Base-by-base conservation (phyloP, 2,113 vertebrate species). In the Oenanthe oenanthe region DNA sequence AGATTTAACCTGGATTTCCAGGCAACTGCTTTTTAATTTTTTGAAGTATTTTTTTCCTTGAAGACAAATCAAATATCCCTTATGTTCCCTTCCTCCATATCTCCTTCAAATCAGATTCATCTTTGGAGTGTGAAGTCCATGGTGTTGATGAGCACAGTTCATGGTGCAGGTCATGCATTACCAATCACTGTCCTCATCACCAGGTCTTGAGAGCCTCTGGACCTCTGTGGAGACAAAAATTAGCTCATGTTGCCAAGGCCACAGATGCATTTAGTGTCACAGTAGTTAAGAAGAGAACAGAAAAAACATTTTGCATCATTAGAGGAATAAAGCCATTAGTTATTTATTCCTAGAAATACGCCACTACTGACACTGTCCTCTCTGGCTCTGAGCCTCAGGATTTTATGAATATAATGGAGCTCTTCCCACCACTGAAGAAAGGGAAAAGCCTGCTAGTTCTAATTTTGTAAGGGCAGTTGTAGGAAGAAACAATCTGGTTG, bases 1-100 rank as follows among this genome's bases (percentile, higher is more conserved):
- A 88, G 75, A 45, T 88, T 92, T 83, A 60, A 77, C 20, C 32
- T 93, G 82, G 48, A 93, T 86, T 96, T 94, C 56, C 57, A 93
- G 72, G 31, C 72, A 93, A 48, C 67, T 56, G 48, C 31, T 81
- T 74, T 93, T 80, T 77, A 63, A 78, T 29, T 71, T 88, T 87
- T 93, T 91, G 2, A 92, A 66, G 47, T 51, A 25, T 51, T 51
- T 51, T 28, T 54, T 63, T 20, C 60, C 85, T 93, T 60, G 56
- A 74, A 60, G 79, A 83, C 47, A 85, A 50, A 78, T 63, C 53
- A 67, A 25, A 45, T 67, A 88, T 57, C 24, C 43, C 92, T 80
- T 51, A 24, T 53, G 15, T 77, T 81, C 21, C 17, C 17, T 88
- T 90, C 38, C 38, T 80, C 51, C 34, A 0, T 65, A 36, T 53